Evolutionary conservation across 1,140 invertebrate genomes (phyloP).

Genomic region (Platyura marginata): DNA sequence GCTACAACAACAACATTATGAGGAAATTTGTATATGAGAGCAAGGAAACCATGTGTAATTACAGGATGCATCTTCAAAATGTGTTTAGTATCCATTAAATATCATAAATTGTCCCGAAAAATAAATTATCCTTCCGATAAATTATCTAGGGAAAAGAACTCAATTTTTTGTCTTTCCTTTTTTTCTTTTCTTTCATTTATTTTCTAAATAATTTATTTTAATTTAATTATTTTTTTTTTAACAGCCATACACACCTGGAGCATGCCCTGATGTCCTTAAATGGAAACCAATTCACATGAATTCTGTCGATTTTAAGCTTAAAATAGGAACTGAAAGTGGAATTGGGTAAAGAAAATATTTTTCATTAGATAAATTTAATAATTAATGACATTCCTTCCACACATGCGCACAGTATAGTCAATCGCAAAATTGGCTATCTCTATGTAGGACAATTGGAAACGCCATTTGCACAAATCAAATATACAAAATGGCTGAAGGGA

Average conservation of each 20-base stretch:
- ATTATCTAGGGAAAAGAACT: not conserved
- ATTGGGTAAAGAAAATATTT: conserved; percentile 37
- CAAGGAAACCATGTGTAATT: too few species aligned
- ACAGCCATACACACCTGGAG: conserved; percentile 67
- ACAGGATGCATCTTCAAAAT: too few species aligned
- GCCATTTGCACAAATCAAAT: conserved; percentile 57
- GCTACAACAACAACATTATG: too few species aligned
- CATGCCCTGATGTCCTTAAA: conserved; percentile 74
- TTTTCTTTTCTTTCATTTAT: too few species aligned
- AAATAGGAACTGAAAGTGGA: conserved; percentile 53
- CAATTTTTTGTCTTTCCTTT: not conserved
- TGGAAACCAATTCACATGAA: conserved; percentile 93
- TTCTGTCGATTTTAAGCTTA: conserved; percentile 88
- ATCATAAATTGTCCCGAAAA: not conserved
- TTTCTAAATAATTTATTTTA: not conserved
- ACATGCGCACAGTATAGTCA: conserved; percentile 37
- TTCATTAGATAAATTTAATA: not conserved
- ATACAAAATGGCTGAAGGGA: conserved; percentile 54
- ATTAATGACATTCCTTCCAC: not conserved
- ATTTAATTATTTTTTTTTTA: conserved; percentile 16
- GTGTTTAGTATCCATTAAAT: too few species aligned
- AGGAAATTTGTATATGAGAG: too few species aligned
- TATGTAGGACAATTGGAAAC: conserved; percentile 53
- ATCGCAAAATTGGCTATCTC: conserved; percentile 53
- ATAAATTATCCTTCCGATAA: not conserved